These are phyloP conservation scores for Lathronympha strigana DNA, from an alignment of 2,888 invertebrate genomes.

Conservation along the genomic window DNA sequence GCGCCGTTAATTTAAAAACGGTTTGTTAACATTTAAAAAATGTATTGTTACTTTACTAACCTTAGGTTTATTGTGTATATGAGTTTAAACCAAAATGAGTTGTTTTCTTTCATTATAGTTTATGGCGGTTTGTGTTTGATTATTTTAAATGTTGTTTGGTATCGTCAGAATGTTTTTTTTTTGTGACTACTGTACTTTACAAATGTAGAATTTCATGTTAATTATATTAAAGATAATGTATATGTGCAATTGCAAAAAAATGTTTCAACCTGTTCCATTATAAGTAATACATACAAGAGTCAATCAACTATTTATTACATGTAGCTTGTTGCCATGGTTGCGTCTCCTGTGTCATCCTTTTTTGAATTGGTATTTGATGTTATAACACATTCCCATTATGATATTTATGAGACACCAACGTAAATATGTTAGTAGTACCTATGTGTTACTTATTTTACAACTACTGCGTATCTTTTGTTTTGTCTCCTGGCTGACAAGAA, in stretches of 20 bases:
- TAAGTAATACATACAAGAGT: neutral
- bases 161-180: constrained; percentile 5
- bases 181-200: too few relatives aligned
- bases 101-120: constrained; percentile 34
- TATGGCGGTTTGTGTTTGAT: constrained; percentile 6
- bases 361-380: too few relatives aligned
- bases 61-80: constrained; percentile 1
- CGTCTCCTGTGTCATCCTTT: too few relatives aligned
- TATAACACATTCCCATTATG: too few relatives aligned
- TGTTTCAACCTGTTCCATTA: too few relatives aligned
- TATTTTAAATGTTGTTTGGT: constrained; percentile 9
- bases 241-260: too few relatives aligned
- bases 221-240: too few relatives aligned
- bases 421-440: neutral
- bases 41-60: too few relatives aligned
- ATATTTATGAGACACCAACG: neutral
- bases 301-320: neutral
- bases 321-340: too few relatives aligned
- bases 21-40: too few relatives aligned
- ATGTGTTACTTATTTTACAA: neutral
- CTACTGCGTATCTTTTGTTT: neutral
- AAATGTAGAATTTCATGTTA: too few relatives aligned
- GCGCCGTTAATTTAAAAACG: neutral
- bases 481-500: neutral
- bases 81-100: constrained; percentile 33